Evolutionary conservation across 1,140 invertebrate genomes (phyloP), one percentile per base, ranked within the genome.

Genomic region (Penaeus vannamei): DNA sequence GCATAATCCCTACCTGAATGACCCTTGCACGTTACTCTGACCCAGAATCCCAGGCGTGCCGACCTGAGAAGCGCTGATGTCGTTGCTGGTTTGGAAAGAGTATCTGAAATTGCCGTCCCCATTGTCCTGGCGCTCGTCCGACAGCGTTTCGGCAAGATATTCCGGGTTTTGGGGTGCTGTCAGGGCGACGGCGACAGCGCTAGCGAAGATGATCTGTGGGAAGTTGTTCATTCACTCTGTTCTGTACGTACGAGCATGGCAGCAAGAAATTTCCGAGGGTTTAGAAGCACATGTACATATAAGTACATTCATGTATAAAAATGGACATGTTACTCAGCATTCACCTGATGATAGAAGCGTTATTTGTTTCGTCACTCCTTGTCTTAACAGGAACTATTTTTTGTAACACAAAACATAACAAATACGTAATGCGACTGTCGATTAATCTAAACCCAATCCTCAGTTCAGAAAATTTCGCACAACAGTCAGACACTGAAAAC

Each of bases 121-220:
- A 23, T 72, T 72, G n/a, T 72, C 69, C 26, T 17, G 26, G 69
- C 26, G 32, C 19, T 72, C 69, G 14, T 72, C 69, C 19, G 10
- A 72, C 23, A 23, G 60, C 66, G 53, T 81, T n/a, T 61, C 85
- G 29, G 62, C 77, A 26, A 29, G 72, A 1, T 86, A 36, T 17
- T 22, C 10, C n/a, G 60, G 26, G 29, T 2, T 7, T 60, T 84
- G 82, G 36, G 85, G 85, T 10, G 85, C 85, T 53, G 77, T 77
- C 36, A 76, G 46, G 76, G 85, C 85, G 76, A 81, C 46, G 61
- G 60, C 77, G 59, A 80, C 59, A 10, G 81, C 60, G 85, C 76
- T 46, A 62, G 29, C 20, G 85, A 87, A 23, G 85, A 87, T 59
- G 20, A 76, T 60, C 85, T 87, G 85, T 46, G 42, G n/a, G 23